Conservation (phyloP, 2,113 vertebrate genomes). For the Sphyrna mokarran region DNA sequence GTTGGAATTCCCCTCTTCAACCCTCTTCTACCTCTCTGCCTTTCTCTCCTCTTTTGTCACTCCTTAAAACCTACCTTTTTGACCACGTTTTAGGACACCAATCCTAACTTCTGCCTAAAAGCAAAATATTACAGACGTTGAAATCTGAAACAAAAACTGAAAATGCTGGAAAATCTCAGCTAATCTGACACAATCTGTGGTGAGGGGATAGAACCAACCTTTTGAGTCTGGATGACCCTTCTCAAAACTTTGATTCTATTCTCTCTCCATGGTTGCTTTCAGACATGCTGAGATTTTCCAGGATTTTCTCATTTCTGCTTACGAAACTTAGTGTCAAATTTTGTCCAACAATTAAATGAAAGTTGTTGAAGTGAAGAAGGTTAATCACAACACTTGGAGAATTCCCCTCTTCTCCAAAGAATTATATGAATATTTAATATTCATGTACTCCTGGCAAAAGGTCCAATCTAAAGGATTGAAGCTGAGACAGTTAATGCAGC, state of each 20-base stretch:
- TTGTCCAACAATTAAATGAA: background rate
- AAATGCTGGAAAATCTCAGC: too few species aligned
- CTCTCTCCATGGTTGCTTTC: too few species aligned
- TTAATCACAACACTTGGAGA: background rate
- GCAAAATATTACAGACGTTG: too few species aligned
- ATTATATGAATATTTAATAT: background rate
- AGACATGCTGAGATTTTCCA: too few species aligned
- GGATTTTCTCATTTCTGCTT: too few species aligned
- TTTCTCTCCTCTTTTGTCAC: background rate
- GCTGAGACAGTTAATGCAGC: background rate
- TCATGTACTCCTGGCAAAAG: background rate
- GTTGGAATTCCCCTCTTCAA: background rate
- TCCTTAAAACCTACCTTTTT: background rate
- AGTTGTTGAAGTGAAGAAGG: background rate
- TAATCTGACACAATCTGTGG: too few species aligned
- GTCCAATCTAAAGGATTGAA: background rate
- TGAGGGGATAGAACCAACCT: too few species aligned
- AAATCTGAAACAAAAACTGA: too few species aligned
- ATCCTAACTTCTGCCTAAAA: background rate
- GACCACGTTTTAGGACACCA: too few species aligned
- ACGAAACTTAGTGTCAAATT: too few species aligned
- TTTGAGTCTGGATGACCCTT: too few species aligned
- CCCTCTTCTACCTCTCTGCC: background rate
- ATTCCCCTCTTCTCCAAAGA: background rate
- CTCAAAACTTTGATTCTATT: too few species aligned